A percentile compares a stretch with the other conserved stretches of the same genome.
These are phyloP conservation scores for Beaufortia kweichowensis DNA, from an alignment of 2,113 vertebrate genomes.

Conservation along the genomic window DNA sequence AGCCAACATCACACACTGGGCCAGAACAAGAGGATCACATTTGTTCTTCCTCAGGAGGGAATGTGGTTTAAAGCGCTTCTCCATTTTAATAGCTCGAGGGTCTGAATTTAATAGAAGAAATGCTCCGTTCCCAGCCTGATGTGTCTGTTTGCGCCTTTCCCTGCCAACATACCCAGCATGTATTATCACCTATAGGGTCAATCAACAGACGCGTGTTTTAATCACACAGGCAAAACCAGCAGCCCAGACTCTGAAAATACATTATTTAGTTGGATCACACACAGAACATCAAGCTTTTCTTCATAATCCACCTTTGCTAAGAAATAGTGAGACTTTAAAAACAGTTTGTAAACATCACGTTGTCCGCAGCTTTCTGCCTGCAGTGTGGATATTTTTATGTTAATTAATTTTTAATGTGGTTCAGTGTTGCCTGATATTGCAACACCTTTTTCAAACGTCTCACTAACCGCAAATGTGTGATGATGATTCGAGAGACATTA, in stretches of 20 bases:
- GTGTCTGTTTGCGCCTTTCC: slow-evolving; percentile 10
- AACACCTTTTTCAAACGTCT: slow-evolving; percentile 49
- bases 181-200: slow-evolving; percentile 7
- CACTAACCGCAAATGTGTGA: background rate
- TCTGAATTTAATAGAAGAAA: background rate
- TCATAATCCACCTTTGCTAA: background rate
- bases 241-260: background rate
- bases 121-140: background rate
- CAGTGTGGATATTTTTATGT: slow-evolving; percentile 50
- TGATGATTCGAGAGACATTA: background rate
- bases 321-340: slow-evolving; percentile 3
- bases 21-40: slow-evolving; percentile 21
- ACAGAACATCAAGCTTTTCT: background rate
- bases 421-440: slow-evolving; percentile 43
- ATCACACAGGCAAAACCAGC: background rate
- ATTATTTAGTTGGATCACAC: background rate
- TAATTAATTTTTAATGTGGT: slow-evolving; percentile 58
- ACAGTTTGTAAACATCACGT: background rate
- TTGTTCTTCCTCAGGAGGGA: slow-evolving; percentile 25
- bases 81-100: slow-evolving; percentile 13
- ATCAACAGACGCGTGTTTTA: slow-evolving; percentile 9
- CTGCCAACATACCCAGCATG: slow-evolving; percentile 1
- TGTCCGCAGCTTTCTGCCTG: background rate
- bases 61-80: background rate
- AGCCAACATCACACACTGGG: slow-evolving; percentile 9